These are phyloP conservation scores for Stenotaenia linearis DNA, from an alignment of 2,888 invertebrate species.

Conservation along the genomic window DNA sequence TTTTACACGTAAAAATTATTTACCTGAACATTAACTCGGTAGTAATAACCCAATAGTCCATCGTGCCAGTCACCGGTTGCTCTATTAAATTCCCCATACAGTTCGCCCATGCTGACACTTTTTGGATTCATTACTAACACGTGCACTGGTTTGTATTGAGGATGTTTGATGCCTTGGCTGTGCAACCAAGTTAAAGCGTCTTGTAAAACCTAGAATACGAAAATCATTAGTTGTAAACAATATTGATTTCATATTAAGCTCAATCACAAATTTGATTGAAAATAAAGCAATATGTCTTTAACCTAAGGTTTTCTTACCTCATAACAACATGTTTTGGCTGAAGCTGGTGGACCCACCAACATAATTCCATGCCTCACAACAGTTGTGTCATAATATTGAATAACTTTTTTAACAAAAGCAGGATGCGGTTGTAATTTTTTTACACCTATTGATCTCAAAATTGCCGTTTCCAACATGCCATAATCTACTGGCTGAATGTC, in stretches of 20 bases:
- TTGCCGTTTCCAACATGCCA: constrained; percentile 61
- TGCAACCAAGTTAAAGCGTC: constrained; percentile 62
- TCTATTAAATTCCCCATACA: constrained; percentile 79
- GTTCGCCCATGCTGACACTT: constrained; percentile 76
- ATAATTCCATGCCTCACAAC: constrained; percentile 87
- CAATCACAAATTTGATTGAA: too few relatives aligned
- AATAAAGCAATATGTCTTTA: too few relatives aligned
- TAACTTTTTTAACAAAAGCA: constrained; percentile 67
- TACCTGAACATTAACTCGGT: constrained; percentile 58
- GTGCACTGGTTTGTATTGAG: constrained; percentile 64
- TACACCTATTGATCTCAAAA: constrained; percentile 53
- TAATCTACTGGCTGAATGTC: constrained; percentile 72
- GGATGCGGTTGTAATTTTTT: constrained; percentile 60
- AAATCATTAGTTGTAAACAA: not conserved
- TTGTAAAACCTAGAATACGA: constrained; percentile 58
- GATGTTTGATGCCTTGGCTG: constrained; percentile 56
- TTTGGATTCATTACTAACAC: constrained; percentile 82
- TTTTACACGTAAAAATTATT: constrained; percentile 29
- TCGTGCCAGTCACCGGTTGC: constrained; percentile 86
- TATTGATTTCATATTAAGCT: too few relatives aligned
- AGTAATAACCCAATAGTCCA: constrained; percentile 69
- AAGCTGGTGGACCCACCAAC: constrained; percentile 84
- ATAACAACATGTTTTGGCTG: constrained; percentile 74
- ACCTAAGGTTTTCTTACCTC: too few relatives aligned
- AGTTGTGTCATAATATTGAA: constrained; percentile 86